Evolutionary conservation across 2,797 vertebrate genomes (phyloP).

Genomic region (Channallabes apus): DNA sequence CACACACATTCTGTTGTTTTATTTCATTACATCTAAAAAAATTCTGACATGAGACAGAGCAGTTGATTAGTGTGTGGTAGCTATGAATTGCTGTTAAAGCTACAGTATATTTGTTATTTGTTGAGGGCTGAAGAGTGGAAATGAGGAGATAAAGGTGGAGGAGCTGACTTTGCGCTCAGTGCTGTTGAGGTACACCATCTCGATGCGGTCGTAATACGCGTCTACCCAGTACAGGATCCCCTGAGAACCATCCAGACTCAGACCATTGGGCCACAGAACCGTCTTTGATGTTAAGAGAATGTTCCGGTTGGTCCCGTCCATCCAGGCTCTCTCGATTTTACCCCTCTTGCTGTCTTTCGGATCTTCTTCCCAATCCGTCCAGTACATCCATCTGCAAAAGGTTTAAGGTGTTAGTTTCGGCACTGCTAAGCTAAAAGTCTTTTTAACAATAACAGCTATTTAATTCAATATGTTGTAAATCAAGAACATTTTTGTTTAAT

Average conservation of each 20-base stretch:
- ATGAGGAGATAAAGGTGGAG: not conserved
- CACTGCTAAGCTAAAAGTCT: not conserved
- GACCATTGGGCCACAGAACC: conserved; percentile 93
- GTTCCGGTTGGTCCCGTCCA: conserved; percentile 93
- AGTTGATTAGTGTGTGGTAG: not conserved
- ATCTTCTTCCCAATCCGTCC: conserved; percentile 99
- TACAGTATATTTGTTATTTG: not conserved
- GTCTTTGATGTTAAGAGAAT: conserved; percentile 94
- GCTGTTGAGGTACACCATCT: conserved; percentile 92
- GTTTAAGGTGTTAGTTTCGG: not conserved
- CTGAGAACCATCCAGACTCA: conserved; percentile 92
- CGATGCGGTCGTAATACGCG: conserved; percentile 95
- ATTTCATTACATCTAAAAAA: not conserved
- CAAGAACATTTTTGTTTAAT: too few species aligned
- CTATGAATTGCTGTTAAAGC: not conserved
- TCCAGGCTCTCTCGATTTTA: conserved; percentile 96
- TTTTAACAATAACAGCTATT: not conserved
- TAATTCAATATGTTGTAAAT: not conserved
- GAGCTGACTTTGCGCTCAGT: conserved; percentile 84
- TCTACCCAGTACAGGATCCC: conserved; percentile 96
- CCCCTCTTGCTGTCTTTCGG: conserved; percentile 95
- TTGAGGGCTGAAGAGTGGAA: not conserved
- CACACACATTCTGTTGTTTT: not conserved
- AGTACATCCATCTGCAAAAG: conserved; percentile 92
- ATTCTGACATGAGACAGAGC: not conserved